Evolutionary conservation across 2,797 vertebrate genomes (phyloP), one percentile per base, ranked within the genome.

Genomic region (Acrossocheilus fasciatus): DNA sequence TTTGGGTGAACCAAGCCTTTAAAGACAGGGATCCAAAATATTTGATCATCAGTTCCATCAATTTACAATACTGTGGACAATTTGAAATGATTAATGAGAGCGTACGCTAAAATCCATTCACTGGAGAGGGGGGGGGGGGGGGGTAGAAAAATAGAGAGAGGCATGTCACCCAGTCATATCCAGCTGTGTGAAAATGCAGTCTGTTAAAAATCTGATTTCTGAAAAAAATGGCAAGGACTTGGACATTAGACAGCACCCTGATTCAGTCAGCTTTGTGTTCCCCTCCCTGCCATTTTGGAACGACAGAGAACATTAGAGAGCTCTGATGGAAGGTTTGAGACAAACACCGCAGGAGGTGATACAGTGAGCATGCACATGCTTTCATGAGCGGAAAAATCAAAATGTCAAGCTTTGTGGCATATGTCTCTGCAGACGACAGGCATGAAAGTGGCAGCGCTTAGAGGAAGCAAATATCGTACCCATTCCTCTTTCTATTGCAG

Each of bases 401-500:
- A 69, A 78, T 85, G 74, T 85, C 83, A 85, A 54, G 47, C 62
- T 78, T 52, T 41, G 59, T 45, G 74, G 83, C 83, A 68, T 68
- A 30, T 23, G 17, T 69, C 79, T 75, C 69, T 34, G 70, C 80
- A 70, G 57, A 45, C 68, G 47, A 81, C 1, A 30, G 26, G 50
- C 69, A 59, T 80, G n/a, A 77, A 66, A 41, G 75, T 70, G 47
- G 78, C 85, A 81, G 43, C 11, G 41, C 84, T 88, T 86, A 87
- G 69, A 87, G 89, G 89, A 90, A 90, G 89, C 50, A 79, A 64
- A 82, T 77, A 74, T 87, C 41, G 7, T 84, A 87, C 57, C 85
- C 76, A 84, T 90, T 89, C 88, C 86, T 82, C 84, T 90, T 90
- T 87, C 80, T 59, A 86, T 50, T 74, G 82, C 75, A 62, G 59